Conservation (phyloP, 2,888 invertebrate genomes). For the Anticlea derivata region DNA sequence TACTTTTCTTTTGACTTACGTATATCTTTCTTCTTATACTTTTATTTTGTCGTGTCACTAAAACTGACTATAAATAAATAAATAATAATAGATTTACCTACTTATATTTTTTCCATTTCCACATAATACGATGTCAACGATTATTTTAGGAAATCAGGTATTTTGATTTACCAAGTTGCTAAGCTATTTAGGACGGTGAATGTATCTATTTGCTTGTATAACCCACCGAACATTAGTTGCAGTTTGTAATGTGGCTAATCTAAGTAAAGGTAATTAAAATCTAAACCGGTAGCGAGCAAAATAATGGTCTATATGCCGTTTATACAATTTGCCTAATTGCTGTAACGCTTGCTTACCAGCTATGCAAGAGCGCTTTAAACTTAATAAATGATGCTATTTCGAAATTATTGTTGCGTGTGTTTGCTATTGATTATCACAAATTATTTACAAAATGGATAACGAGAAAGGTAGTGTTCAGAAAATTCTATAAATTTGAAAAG, state of each 20-base stretch:
- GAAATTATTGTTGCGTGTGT: not conserved
- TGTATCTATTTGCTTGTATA: conserved; percentile 21
- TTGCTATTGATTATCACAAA: too few relatives aligned
- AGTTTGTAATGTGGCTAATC: conserved; percentile 52
- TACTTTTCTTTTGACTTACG: too few relatives aligned
- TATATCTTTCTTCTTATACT: too few relatives aligned
- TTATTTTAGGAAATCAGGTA: too few relatives aligned
- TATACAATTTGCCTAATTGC: conserved; percentile 72
- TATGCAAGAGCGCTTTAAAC: conserved; percentile 46
- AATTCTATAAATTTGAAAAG: too few relatives aligned
- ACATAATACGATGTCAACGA: too few relatives aligned
- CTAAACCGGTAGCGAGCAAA: conserved; percentile 59
- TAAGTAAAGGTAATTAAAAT: conserved; percentile 59
- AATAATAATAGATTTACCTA: too few relatives aligned
- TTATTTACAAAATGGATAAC: too few relatives aligned
- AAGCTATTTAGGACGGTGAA: not conserved
- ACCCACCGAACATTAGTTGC: conserved; percentile 40
- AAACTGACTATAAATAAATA: too few relatives aligned
- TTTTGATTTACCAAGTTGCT: not conserved
- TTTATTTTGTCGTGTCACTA: too few relatives aligned
- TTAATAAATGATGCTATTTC: conserved; percentile 6
- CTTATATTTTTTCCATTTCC: too few relatives aligned
- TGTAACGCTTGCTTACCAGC: conserved; percentile 63
- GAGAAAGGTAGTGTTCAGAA: too few relatives aligned
- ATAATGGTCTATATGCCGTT: conserved; percentile 64